These are phyloP conservation scores for Mercenaria mercenaria DNA, from an alignment of 1,140 invertebrate genomes.

Conservation along the genomic window DNA sequence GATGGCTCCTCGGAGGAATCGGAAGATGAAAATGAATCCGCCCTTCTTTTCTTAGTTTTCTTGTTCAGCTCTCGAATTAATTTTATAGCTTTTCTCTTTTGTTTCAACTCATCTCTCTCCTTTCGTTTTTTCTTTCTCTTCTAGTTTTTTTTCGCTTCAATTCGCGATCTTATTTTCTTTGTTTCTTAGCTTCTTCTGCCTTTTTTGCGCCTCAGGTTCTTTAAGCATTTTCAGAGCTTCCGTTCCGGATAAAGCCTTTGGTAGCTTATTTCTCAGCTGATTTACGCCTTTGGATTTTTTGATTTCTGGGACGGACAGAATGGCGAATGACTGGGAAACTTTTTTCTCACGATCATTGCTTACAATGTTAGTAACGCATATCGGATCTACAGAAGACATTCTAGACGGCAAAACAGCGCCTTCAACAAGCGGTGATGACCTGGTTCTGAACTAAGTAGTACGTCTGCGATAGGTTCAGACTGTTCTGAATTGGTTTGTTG, in stretches of 20 bases:
- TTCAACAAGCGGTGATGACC: too few species aligned
- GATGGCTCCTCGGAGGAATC: background rate
- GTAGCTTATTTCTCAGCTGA: background rate
- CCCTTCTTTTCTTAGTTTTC: background rate
- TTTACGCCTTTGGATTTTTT: background rate
- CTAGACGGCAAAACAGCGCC: too few species aligned
- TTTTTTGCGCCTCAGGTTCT: background rate
- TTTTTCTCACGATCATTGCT: too few species aligned
- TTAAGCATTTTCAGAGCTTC: background rate
- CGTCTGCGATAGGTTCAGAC: background rate
- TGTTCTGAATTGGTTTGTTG: background rate
- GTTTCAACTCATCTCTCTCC: background rate
- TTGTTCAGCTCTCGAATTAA: background rate
- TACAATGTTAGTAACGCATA: too few species aligned
- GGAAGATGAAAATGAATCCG: background rate
- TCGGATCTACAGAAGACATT: too few species aligned
- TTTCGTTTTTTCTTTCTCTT: background rate
- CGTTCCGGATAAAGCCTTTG: background rate
- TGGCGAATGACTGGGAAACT: background rate
- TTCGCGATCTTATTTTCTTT: too few species aligned
- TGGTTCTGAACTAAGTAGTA: background rate
- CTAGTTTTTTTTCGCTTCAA: background rate
- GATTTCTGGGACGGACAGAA: background rate
- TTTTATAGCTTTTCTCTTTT: background rate
- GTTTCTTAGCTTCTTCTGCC: background rate